phyloP scores from a whole-genome alignment of 2,888 invertebrate species.

The Orthosia gracilis region DNA sequence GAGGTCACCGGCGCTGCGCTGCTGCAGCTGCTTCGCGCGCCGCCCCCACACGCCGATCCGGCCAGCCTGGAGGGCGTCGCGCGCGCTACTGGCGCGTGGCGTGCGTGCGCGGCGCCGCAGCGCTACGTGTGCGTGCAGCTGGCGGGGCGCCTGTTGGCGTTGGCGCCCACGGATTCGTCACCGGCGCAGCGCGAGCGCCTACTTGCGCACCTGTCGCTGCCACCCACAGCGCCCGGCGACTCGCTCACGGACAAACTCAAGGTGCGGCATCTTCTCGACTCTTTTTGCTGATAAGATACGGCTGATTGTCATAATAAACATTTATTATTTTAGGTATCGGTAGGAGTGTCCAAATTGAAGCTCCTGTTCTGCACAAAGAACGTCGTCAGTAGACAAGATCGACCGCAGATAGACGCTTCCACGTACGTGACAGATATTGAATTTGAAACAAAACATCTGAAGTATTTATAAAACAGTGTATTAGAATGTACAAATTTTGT shows the following conservation, averaged over 20 bases:
- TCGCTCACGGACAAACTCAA: conserved; percentile 54
- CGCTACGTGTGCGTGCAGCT: conserved; percentile 46
- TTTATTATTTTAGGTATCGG: conserved; percentile 64
- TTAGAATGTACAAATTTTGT: not conserved
- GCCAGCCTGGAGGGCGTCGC: conserved; percentile 9
- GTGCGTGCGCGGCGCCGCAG: conserved; percentile 35
- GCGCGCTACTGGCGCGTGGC: conserved; percentile 40
- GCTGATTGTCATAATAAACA: not conserved
- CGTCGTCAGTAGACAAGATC: not conserved
- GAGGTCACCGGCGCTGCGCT: conserved; percentile 27
- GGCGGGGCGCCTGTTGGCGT: conserved; percentile 47
- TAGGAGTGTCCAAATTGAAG: conserved; percentile 69
- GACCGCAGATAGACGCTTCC: not conserved
- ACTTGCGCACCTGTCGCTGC: conserved; percentile 57
- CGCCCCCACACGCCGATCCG: conserved; percentile 37
- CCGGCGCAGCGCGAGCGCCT: conserved; percentile 15
- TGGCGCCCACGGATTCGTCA: not conserved
- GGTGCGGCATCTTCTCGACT: conserved; percentile 3
- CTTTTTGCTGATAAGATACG: not conserved
- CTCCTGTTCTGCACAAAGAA: conserved; percentile 63
- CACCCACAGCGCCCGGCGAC: conserved; percentile 29
- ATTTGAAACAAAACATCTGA: conserved; percentile 9
- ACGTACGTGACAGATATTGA: not conserved
- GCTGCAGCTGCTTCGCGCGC: conserved; percentile 36
- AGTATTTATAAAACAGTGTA: conserved; percentile 6